Conservation (phyloP, 2,113 vertebrate genomes). For the Callaeas wilsoni region DNA sequence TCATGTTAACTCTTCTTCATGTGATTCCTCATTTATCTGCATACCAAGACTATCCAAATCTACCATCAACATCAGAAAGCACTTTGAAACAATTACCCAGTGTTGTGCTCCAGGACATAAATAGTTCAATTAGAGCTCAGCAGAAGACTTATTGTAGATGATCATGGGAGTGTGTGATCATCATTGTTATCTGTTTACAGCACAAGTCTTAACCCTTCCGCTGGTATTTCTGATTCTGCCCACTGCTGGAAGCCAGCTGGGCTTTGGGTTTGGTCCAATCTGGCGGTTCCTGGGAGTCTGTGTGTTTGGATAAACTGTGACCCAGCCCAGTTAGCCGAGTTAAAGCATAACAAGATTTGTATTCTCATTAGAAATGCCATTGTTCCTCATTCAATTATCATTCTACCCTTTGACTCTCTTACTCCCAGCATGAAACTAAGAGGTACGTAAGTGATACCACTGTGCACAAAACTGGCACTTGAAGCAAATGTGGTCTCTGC, state of each 20-base stretch:
- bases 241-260: neutral
- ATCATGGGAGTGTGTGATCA: neutral
- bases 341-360: neutral
- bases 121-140: neutral
- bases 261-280: neutral
- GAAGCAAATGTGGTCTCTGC: neutral
- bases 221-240: neutral
- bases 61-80: neutral
- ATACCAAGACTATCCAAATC: neutral
- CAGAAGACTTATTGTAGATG: neutral
- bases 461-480: fast-evolving
- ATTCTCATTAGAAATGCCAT: neutral
- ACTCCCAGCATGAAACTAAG: neutral
- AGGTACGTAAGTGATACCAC: neutral
- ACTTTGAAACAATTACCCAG: neutral
- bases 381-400: neutral
- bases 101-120: neutral
- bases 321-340: neutral
- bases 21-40: neutral
- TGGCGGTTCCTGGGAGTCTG: neutral
- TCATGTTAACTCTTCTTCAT: neutral
- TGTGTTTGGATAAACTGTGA: neutral
- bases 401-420: neutral
- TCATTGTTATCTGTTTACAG: neutral
- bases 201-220: neutral